Conservation (phyloP, 2,113 vertebrate genomes). For the Phalacrocorax pelagicus region DNA sequence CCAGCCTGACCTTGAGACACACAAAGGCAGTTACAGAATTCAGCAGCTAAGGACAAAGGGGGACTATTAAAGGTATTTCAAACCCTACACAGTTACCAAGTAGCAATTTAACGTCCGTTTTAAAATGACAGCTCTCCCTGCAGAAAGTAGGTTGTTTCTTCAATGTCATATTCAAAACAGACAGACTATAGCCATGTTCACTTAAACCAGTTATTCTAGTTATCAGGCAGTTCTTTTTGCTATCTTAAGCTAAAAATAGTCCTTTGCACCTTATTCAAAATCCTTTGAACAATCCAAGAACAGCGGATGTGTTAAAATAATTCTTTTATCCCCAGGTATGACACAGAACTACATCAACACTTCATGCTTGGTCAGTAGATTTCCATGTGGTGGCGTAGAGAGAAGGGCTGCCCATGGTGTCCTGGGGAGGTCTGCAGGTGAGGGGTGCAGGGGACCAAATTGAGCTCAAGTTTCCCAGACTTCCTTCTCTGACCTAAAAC, state of each 20-base stretch:
- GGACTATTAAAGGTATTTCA: background rate
- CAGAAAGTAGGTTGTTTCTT: conserved; percentile 7
- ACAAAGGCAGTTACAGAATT: background rate
- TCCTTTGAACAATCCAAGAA: background rate
- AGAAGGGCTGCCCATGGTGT: background rate
- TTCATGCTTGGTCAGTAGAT: rapidly evolving
- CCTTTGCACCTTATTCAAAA: background rate
- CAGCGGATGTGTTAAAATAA: background rate
- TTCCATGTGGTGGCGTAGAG: rapidly evolving
- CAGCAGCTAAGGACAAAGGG: background rate
- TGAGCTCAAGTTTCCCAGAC: background rate
- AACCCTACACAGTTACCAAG: background rate
- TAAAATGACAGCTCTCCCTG: background rate
- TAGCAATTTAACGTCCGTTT: background rate
- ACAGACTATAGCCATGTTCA: background rate
- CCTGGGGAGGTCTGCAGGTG: background rate
- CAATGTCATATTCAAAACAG: background rate
- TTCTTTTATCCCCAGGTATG: background rate
- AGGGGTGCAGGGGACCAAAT: background rate
- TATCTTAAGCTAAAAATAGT: background rate
- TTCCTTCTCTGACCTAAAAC: background rate
- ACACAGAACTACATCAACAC: rapidly evolving
- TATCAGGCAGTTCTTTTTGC: background rate
- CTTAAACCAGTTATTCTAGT: background rate
- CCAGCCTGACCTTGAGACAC: background rate